A percentile compares a stretch with the other conserved stretches of the same genome.
phyloP scores from a whole-genome alignment of 2,113 vertebrate species.

The Triplophysa tibetana region DNA sequence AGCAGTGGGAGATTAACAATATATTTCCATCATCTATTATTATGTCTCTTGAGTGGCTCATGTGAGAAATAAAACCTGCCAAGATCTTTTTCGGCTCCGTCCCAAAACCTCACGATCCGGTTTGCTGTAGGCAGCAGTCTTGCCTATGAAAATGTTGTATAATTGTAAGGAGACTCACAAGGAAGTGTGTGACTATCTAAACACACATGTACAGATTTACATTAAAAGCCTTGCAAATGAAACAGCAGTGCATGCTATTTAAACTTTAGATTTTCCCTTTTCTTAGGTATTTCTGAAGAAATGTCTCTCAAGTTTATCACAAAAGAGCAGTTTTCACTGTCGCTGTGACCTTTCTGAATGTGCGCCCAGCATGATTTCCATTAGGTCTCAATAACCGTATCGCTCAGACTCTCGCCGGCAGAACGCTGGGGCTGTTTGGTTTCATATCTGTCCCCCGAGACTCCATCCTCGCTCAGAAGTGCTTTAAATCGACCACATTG shows the following conservation, averaged over 20 bases:
- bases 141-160: too few relatives aligned
- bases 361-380: conserved; percentile 1
- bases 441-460: not conserved
- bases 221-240: too few relatives aligned
- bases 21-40: not conserved
- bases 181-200: too few relatives aligned
- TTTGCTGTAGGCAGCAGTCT: too few relatives aligned
- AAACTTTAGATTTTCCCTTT: not conserved
- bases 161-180: too few relatives aligned
- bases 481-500: conserved; percentile 21
- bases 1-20: not conserved
- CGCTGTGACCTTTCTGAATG: conserved; percentile 16
- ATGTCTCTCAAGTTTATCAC: not conserved
- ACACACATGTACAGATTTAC: too few relatives aligned
- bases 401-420: not conserved
- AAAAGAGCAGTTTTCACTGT: not conserved
- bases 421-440: not conserved
- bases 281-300: not conserved
- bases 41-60: not conserved
- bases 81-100: too few relatives aligned
- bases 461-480: conserved; percentile 20
- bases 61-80: not conserved
- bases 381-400: conserved; percentile 11
- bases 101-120: too few relatives aligned
- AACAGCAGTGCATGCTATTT: too few relatives aligned